phyloP scores from a whole-genome alignment of 2,113 vertebrate genomes.

The Sigmodon hispidus region DNA sequence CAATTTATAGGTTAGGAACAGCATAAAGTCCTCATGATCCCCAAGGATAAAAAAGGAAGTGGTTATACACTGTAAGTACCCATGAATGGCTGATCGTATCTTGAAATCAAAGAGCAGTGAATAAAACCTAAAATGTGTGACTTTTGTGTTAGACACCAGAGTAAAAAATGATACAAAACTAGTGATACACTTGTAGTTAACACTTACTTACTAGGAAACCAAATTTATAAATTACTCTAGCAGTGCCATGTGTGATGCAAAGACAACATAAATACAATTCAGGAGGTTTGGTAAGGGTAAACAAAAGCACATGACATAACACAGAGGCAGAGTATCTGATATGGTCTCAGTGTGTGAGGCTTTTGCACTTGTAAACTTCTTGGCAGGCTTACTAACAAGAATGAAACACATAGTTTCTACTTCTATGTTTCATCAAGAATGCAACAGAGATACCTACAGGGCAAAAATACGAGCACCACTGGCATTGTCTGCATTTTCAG shows the following conservation, averaged over 20 bases:
- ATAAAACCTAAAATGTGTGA: neutral
- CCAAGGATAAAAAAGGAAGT: neutral
- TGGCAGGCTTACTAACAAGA: neutral
- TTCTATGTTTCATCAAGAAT: neutral
- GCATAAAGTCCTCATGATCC: neutral
- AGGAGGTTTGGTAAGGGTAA: neutral
- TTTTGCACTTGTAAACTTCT: neutral
- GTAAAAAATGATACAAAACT: neutral
- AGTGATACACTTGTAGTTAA: accelerated
- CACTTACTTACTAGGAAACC: no score
- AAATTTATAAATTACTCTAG: neutral
- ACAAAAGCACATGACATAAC: neutral
- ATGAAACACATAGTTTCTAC: neutral
- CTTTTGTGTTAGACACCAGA: neutral
- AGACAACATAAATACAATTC: neutral
- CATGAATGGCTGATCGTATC: neutral
- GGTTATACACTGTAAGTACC: neutral
- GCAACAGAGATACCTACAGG: neutral
- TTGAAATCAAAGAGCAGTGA: neutral
- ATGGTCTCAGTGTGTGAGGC: neutral
- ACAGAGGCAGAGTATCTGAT: neutral
- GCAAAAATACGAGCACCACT: neutral
- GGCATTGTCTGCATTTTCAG: constrained; percentile 16
- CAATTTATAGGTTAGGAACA: neutral
- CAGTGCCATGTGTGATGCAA: neutral